Evolutionary conservation across 2,888 invertebrate genomes (phyloP), one percentile per base, ranked within the genome.

Genomic region (Platycheirus rosarum): DNA sequence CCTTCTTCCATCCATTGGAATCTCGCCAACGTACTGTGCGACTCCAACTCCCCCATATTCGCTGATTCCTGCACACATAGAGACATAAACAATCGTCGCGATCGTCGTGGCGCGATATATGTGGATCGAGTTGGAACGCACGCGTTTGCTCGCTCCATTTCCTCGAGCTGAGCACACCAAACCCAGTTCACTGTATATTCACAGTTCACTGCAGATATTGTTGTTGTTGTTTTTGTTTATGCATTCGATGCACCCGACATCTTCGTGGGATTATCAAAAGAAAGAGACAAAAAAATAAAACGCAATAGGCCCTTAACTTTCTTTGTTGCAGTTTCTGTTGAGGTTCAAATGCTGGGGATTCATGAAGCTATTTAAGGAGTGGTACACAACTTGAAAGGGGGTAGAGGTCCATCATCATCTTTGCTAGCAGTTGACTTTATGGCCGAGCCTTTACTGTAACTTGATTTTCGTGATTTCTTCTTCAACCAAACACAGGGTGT

Each of bases 301-400:
- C 18, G n/a, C n/a, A n/a, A n/a, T n/a, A 32, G 48, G 14, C 69
- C 55, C 68, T 79, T 57, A 75, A 68, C 48, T 75, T 70, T 69
- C 79, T 80, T 80, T 80, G 79, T 80, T 76, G 70, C 51, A 76
- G 14, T 57, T 68, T 32, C 74, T 66, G 42, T 20, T 65, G 18
- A 44, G 13, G 62, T 57, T 11, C 14, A 40, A 40, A 23, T 32
- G 23, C 11, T 44, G 14, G 29, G 18, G 32, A 26, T 68, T 37
- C 14, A 68, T 14, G 49, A 16, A 40, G 26, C 51, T 62, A 55
- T 68, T 74, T 75, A 75, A 63, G 75, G 69, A 80, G 65, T 49
- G 57, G 49, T 63, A 57, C 37, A 51, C 63, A 79, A 73, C 73
- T 63, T n/a, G n/a, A n/a, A 63, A 13, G 55, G 40, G 35, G n/a